These are phyloP conservation scores for Pachycephala philippinensis DNA, from an alignment of 2,113 vertebrate species.

Conservation along the genomic window DNA sequence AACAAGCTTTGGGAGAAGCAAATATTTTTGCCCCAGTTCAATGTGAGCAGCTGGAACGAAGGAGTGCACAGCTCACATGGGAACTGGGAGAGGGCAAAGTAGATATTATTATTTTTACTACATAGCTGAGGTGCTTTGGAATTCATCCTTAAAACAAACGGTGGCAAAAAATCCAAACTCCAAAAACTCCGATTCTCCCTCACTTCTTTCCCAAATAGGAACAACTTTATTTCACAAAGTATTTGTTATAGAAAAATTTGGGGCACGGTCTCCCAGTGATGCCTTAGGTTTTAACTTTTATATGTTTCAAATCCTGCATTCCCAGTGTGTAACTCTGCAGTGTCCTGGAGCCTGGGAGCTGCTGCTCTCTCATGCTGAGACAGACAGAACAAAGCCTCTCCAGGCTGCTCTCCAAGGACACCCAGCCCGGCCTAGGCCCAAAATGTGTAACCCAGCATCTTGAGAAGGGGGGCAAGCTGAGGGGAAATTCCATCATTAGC, in stretches of 20 bases:
- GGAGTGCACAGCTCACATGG: background rate
- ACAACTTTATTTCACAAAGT: background rate
- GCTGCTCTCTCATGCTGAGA: too few relatives aligned
- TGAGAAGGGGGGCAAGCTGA: too few relatives aligned
- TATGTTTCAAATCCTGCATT: too few relatives aligned
- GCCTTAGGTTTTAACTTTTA: too few relatives aligned
- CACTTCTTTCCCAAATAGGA: background rate
- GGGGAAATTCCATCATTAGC: too few relatives aligned
- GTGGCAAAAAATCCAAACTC: background rate
- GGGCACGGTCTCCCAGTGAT: background rate
- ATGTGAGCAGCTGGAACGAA: background rate
- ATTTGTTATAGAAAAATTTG: rapidly evolving
- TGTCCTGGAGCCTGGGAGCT: too few relatives aligned
- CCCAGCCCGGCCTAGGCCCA: too few relatives aligned
- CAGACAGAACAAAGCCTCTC: too few relatives aligned
- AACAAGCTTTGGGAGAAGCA: background rate
- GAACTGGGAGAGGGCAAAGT: background rate
- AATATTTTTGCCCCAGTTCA: background rate
- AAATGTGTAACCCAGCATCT: too few relatives aligned
- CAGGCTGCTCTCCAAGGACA: too few relatives aligned
- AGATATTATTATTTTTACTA: background rate
- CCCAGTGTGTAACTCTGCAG: too few relatives aligned
- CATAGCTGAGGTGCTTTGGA: background rate
- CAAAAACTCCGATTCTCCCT: background rate
- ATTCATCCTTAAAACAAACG: background rate